These are phyloP conservation scores for Athetis lepigone DNA, from an alignment of 2,888 invertebrate species.

Conservation along the genomic window DNA sequence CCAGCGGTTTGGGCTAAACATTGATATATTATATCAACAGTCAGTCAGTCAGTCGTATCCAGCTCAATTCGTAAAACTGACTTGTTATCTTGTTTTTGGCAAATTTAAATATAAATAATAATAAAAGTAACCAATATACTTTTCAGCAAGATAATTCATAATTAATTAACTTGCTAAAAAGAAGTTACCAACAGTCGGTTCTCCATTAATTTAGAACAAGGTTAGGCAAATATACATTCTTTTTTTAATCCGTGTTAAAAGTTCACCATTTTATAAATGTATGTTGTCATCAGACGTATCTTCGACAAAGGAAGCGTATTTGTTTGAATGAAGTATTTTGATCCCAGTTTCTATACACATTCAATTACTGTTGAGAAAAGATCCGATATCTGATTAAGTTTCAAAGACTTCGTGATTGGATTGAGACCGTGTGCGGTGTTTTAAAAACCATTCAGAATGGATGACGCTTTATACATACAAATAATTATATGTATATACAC, in stretches of 20 bases:
- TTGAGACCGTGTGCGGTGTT: conserved; percentile 23
- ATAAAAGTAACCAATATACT: no score
- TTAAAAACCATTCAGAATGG: neutral
- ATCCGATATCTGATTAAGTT: conserved; percentile 32
- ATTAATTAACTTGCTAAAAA: no score
- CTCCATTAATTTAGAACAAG: neutral
- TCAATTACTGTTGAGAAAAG: conserved; percentile 39
- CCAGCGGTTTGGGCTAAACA: no score
- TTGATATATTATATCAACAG: no score
- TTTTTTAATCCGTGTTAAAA: neutral
- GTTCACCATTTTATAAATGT: neutral
- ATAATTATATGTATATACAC: neutral
- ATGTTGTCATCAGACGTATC: conserved; percentile 1
- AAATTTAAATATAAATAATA: no score
- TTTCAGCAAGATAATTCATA: no score
- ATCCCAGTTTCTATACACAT: conserved; percentile 15
- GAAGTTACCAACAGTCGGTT: neutral
- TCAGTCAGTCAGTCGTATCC: no score
- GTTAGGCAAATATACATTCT: neutral
- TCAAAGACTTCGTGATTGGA: conserved; percentile 31
- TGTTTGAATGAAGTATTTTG: conserved; percentile 5
- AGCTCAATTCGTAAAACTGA: no score
- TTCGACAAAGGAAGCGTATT: conserved; percentile 16
- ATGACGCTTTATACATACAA: neutral
- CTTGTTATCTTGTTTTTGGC: no score